Evolutionary conservation across 2,113 vertebrate genomes (phyloP), one percentile per base, ranked within the genome.

Genomic region (Salvator merianae): DNA sequence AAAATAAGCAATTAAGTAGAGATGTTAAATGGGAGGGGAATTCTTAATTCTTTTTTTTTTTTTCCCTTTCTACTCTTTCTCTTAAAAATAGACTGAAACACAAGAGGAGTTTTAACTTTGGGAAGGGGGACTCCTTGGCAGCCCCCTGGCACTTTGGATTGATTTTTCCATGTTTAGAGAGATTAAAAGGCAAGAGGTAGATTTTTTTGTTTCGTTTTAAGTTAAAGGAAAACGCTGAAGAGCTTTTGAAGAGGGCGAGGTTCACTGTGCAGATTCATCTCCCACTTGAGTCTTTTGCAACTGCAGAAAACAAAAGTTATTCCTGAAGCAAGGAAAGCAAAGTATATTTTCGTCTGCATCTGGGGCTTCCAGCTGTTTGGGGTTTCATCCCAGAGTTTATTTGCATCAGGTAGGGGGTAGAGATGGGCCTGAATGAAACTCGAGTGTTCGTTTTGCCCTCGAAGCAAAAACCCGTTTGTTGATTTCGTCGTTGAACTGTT

Each of bases 241-340:
- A 77, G 9, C 55, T 63, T 78, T 38, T 7, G 13, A 12, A 32
- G 38, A 81, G 20, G 32, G 47, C 24, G 16, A n/a, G 32, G 26
- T 2, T n/a, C 38, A 43, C 66, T 28, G 43, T 1, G 55, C 28
- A 28, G 18, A 32, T 28, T 20, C 53, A 30, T 22, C 14, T 20
- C 28, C n/a, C n/a, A 69, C 5, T 47, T 43, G 43, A 84, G 73
- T 38, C 30, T 14, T 69, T 69, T 13, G 34, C 13, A 32, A 32
- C 5, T 40, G 38, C 14, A 59, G 14, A 38, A 2, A 43, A 7
- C 16, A 22, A 28, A 59, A 59, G 18, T 14, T 20, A 59, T 4
- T 18, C 2, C 18, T 16, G 55, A 18, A 38, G 79, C 81, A 84
- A 73, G 80, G 79, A 73, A 72, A 87, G 86, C 85, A 84, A 85